Base-by-base conservation (phyloP, 2,797 vertebrate species). In the Gobio occitaniae region DNA sequence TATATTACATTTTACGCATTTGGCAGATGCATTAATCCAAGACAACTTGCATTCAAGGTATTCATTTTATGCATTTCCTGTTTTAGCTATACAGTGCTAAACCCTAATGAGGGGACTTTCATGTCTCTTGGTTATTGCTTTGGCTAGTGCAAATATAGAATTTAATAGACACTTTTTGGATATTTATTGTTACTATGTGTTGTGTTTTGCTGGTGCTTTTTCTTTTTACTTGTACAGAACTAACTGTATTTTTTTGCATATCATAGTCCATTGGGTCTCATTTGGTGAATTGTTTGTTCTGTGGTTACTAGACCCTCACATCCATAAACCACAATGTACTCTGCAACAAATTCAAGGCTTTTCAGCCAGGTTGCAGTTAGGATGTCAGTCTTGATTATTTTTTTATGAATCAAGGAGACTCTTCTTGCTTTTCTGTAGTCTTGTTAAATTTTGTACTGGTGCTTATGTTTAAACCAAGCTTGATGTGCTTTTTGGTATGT, bases 381-480 rank as follows among this genome's bases (percentile, higher is more conserved):
- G 32, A 56, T 38, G 47, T 80, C 29, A 0, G 0, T 50, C 69
- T 25, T 41, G 13, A 11, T 54, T 50, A 2, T 65, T 10, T 59
- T 32, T 54, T 47, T 44, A 69, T 56, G 19, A 56, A 54, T 52
- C 2, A 36, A 54, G 29, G 9, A 38, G 11, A 16, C 54, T 29
- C n/a, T 63, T 63, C 25, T 29, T 29, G n/a, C 25, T 29, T 77
- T 59, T 59, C 36, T 32, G 9, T 12, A 72, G 8, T 25, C 6
- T 71, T 59, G 25, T 56, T 81, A n/a, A 70, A 56, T 69, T 29
- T 38, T 70, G 36, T 36, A 56, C 25, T 10, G 15, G 16, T 71
- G 15, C n/a, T 61, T 9, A 29, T 72, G 38, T 48, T 61, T 82
- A 80, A 80, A 70, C 56, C 15, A 63, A 47, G 38, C 38, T 29